Percentiles rank a stretch among this genome's conserved stretches.
Evolutionary conservation across 2,113 vertebrate genomes (phyloP).

Genomic region (Daphoenositta chrysoptera): DNA sequence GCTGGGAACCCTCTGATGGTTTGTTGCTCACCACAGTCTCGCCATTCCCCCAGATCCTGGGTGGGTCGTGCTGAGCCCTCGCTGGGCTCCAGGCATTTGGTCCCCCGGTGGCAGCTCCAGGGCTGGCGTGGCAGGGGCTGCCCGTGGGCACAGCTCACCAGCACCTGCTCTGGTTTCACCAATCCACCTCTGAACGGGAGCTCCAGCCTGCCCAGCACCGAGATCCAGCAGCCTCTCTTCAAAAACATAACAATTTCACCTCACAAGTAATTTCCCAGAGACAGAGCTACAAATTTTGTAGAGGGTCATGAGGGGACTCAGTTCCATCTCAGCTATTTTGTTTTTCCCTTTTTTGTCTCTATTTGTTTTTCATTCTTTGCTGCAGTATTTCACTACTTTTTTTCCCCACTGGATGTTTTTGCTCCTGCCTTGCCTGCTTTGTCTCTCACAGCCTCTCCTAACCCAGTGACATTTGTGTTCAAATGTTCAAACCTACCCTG

Average conservation of each 20-base stretch:
- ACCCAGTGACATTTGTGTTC: background rate
- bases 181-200: background rate
- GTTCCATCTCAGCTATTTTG: background rate
- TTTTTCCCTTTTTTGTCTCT: background rate
- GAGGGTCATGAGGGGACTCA: background rate
- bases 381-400: background rate
- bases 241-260: background rate
- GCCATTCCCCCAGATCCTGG: background rate
- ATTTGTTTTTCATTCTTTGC: slow-evolving; percentile 5
- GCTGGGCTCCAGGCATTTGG: background rate
- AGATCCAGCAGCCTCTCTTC: background rate
- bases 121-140: background rate
- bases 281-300: background rate
- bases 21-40: background rate
- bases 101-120: background rate
- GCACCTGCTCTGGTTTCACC: background rate
- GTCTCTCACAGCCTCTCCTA: background rate
- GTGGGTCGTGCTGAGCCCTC: background rate
- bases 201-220: fast-evolving
- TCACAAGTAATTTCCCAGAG: background rate
- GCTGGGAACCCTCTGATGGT: background rate
- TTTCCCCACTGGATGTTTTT: background rate
- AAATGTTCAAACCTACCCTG: background rate
- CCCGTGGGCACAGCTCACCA: background rate
- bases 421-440: background rate